Base-by-base conservation (phyloP, 2,888 invertebrate species). In the Troides helena region DNA sequence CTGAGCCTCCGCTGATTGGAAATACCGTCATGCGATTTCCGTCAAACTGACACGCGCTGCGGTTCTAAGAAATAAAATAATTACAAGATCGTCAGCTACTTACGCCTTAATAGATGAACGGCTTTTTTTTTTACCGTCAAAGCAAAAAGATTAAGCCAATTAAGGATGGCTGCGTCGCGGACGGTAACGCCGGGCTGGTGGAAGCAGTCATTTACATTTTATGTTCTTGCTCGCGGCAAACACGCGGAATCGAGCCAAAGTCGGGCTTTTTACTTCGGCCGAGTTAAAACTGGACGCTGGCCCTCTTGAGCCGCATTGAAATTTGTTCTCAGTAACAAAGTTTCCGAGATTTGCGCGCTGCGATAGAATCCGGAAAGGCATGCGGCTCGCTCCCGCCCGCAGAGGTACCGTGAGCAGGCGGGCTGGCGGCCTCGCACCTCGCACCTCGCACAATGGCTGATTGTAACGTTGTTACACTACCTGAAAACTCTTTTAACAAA, bases 291-390 rank as follows among this genome's bases (percentile, higher is more conserved):
- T 25, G 39, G 65, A 14, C 71, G 62, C 66, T 50, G 57, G 64
- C 65, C 57, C 53, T 6, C 61, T 69, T 70, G n/a, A 46, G 64
- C 50, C 65, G 72, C 77, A 74, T 77, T 78, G 76, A 80, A 80
- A 78, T 84, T 82, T 77, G 81, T 83, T 81, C 81, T 76, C 72
- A 74, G 80, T 79, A 84, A 80, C 78, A 77, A 75, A 76, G 81
- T 84, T 84, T 82, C 80, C 75, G 71, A 80, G 85, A 85, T 84
- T 79, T 78, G 76, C 75, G 71, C 76, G 72, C 71, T 25, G 62
- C 73, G 78, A 80, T 78, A 83, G 77, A 79, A 81, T 81, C 81
- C 78, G 78, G 84, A 83, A 81, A 81, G 84, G 81, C 75, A 81
- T 79, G 80, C 76, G 74, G 77, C 81, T 78, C 69, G 78, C 76